phyloP scores from a whole-genome alignment of 53 echinoderm and acorn worm genomes.

The Astropecten irregularis region DNA sequence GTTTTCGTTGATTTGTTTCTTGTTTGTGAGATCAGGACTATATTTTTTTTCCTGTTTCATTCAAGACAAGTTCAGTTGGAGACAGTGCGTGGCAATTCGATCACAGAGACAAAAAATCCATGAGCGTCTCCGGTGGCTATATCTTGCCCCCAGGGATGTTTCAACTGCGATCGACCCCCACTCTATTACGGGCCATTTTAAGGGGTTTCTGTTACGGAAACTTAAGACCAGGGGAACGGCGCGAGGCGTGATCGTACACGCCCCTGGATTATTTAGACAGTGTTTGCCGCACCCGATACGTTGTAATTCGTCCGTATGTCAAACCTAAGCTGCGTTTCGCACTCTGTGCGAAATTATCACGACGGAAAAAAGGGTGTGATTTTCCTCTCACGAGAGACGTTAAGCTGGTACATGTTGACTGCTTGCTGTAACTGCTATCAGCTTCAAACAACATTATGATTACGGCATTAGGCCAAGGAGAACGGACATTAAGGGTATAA shows the following conservation, averaged over 20 bases:
- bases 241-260: conserved; percentile 54
- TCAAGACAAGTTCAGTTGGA: conserved; percentile 17
- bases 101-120: conserved; percentile 47
- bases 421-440: too few relatives aligned
- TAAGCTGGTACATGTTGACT: background rate
- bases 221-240: conserved; percentile 27
- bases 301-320: conserved; percentile 49
- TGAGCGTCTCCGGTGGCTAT: conserved; percentile 56
- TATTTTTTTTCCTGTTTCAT: too few relatives aligned
- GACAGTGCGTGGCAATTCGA: conserved; percentile 60
- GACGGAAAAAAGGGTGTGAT: too few relatives aligned
- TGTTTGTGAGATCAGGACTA: too few relatives aligned
- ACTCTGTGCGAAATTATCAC: background rate
- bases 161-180: conserved; percentile 34
- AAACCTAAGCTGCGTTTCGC: conserved; percentile 23
- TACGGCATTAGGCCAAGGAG: too few relatives aligned
- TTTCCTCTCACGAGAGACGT: background rate
- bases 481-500: too few relatives aligned
- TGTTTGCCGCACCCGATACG: conserved; percentile 52
- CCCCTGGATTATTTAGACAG: conserved; percentile 36
- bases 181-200: conserved; percentile 45
- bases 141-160: conserved; percentile 2
- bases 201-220: conserved; percentile 42
- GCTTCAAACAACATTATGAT: too few relatives aligned
- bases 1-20: too few relatives aligned